Evolutionary conservation across 1,140 invertebrate species (phyloP).

Genomic region (Danaus plexippus): DNA sequence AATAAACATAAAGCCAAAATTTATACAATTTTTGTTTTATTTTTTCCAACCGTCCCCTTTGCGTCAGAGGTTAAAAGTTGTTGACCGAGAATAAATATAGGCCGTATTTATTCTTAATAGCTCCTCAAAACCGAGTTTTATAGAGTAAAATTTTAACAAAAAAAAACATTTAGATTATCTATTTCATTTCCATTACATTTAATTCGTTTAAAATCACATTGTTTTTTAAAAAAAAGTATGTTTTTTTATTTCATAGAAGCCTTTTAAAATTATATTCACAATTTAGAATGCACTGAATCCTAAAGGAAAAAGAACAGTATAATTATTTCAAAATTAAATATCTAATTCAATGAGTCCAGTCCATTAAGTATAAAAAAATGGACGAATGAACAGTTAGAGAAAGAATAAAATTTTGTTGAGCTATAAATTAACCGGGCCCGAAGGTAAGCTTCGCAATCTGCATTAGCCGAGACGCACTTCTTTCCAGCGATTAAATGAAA

Average conservation of each 20-base stretch:
- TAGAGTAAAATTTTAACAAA: neutral
- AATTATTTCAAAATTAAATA: constrained; percentile 29
- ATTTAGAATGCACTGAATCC: too few species aligned
- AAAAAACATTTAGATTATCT: neutral
- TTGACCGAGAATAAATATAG: constrained; percentile 7
- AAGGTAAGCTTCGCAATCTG: constrained; percentile 59
- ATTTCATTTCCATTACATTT: too few species aligned
- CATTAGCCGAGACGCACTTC: constrained; percentile 67
- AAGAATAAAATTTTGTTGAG: constrained; percentile 67
- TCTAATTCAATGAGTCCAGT: constrained; percentile 39
- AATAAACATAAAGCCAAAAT: too few species aligned
- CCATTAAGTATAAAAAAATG: constrained; percentile 56
- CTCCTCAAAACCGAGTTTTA: neutral
- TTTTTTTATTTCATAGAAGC: too few species aligned
- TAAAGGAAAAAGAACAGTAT: constrained; percentile 11
- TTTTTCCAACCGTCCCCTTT: too few species aligned
- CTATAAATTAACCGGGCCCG: constrained; percentile 61
- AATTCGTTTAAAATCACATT: too few species aligned
- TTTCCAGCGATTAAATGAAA: constrained; percentile 67
- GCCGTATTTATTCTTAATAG: constrained; percentile 5
- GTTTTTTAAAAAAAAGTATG: too few species aligned
- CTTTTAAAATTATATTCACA: too few species aligned
- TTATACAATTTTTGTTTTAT: too few species aligned
- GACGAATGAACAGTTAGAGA: constrained; percentile 56
- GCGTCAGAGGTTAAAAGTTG: too few species aligned